These are phyloP conservation scores for Chrysina gloriosa DNA, from an alignment of 2,888 invertebrate genomes.

Conservation along the genomic window DNA sequence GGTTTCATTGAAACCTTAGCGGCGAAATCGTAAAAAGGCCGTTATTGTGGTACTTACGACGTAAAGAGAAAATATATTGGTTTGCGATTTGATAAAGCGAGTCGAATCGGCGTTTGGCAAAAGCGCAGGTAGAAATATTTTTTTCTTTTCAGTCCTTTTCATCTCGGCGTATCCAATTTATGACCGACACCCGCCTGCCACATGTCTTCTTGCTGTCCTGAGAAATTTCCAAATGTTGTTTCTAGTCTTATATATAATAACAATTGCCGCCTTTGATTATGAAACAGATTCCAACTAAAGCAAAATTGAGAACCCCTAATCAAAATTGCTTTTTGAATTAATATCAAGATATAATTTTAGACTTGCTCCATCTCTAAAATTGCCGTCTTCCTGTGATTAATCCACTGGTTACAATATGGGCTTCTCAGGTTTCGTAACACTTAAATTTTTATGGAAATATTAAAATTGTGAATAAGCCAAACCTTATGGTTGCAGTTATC, in stretches of 20 bases:
- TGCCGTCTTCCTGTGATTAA: not conserved
- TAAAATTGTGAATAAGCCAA: no score
- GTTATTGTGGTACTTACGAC: not conserved
- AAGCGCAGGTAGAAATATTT: slow-evolving; percentile 28
- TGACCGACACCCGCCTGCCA: slow-evolving; percentile 28
- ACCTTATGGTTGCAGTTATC: no score
- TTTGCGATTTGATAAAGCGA: slow-evolving; percentile 22
- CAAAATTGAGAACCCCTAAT: slow-evolving; percentile 1
- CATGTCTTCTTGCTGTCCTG: slow-evolving; percentile 14
- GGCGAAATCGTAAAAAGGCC: slow-evolving; percentile 9
- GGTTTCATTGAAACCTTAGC: slow-evolving; percentile 12
- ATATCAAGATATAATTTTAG: slow-evolving; percentile 13
- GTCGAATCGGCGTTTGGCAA: slow-evolving; percentile 2
- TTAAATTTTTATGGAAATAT: no score
- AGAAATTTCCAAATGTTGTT: slow-evolving; percentile 24
- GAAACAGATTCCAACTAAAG: not conserved
- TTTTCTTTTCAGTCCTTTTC: not conserved
- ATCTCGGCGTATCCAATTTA: slow-evolving; percentile 9
- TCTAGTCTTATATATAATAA: slow-evolving; percentile 19
- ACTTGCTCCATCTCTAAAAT: not conserved
- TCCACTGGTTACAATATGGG: not conserved
- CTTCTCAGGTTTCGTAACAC: no score
- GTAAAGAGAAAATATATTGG: not conserved
- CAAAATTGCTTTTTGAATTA: not conserved
- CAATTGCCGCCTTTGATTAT: slow-evolving; percentile 25